phyloP scores from a whole-genome alignment of 2,888 invertebrate species.

The Alloscopus bannaensis region DNA sequence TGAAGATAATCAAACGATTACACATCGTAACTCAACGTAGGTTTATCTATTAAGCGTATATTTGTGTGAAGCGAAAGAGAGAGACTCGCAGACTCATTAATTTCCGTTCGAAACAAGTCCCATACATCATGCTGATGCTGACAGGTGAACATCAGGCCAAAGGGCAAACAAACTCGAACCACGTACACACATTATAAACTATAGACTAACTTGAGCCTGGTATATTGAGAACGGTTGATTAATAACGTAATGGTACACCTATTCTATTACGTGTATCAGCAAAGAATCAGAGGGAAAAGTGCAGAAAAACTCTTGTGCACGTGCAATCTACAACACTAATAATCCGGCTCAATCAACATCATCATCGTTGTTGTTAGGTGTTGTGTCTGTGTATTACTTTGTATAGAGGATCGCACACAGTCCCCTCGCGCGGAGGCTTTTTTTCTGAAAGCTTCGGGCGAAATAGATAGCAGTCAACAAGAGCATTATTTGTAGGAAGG shows the following conservation, averaged over 20 bases:
- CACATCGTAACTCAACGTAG: background rate
- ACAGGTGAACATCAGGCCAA: constrained; percentile 53
- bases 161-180: constrained; percentile 49
- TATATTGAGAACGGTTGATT: constrained; percentile 30
- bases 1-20: background rate
- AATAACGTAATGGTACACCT: constrained; percentile 32
- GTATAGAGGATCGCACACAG: background rate
- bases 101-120: constrained; percentile 54
- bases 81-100: constrained; percentile 37
- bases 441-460: constrained; percentile 2
- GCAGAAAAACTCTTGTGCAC: constrained; percentile 20
- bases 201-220: background rate
- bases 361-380: constrained; percentile 4
- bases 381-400: background rate
- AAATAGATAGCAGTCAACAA: background rate
- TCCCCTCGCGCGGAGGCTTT: background rate
- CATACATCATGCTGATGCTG: constrained; percentile 49
- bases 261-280: background rate
- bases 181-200: too few relatives aligned
- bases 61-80: constrained; percentile 30
- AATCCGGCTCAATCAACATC: constrained; percentile 2
- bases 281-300: constrained; percentile 14
- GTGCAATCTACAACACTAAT: constrained; percentile 19
- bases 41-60: background rate
- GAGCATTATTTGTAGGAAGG: background rate